Evolutionary conservation across 1,140 invertebrate species (phyloP), one percentile per base, ranked within the genome.

Genomic region (Bombus fervidus): DNA sequence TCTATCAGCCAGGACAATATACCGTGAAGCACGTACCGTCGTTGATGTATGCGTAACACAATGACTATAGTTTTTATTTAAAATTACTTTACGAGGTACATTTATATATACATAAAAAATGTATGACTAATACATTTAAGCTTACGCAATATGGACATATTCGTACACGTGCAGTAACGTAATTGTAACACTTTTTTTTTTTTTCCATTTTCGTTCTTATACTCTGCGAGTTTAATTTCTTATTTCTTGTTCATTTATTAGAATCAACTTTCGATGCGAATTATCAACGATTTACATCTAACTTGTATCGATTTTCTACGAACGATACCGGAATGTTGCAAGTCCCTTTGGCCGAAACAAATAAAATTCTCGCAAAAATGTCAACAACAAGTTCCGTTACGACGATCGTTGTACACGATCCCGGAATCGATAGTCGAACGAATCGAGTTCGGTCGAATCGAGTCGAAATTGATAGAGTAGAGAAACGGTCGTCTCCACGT

Each of bases 101-200:
- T 94, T 93, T 94, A 94, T 94, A 93, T 94, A 93, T 94, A 94
- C 93, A 94, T 94, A 94, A 94, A 94, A 94, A 94, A 94, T 93
- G 92, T 94, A 92, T 93, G 89, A 93, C 92, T 92, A 89, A 93
- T 92, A 93, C 91, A 92, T 91, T 85, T 93, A 91, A 93, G 85
- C 90, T 90, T 92, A 90, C 85, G 81, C 78, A 86, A 86, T 91
- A 89, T 87, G 88, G 85, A 91, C 89, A 90, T 86, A 84, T 85
- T 91, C 90, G 91, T 91, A 91, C 87, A 88, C 77, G 86, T 87
- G 80, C 84, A 88, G 83, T 91, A 91, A 93, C 86, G 77, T 90
- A 88, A 89, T 87, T 69, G 53, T 88, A 88, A 79, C 83, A 69
- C 57, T 88, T 82, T 88, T 82, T 88, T 82, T 82, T 88, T 82